Conservation (phyloP, 2,113 vertebrate species). For the Trematocara nigrifrons region DNA sequence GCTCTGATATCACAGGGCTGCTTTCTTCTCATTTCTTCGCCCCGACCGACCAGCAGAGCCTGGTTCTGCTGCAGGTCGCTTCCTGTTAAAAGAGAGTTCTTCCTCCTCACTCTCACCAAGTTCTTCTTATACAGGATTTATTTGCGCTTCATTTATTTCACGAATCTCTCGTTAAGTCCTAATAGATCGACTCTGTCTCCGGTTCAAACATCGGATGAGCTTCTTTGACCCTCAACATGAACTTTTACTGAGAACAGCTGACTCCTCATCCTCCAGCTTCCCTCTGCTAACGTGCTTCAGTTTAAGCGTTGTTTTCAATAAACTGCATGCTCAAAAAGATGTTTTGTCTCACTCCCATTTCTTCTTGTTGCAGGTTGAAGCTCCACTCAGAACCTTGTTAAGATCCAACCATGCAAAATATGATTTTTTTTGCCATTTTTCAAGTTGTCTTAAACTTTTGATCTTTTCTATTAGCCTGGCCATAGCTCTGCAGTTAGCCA, state of each 20-base stretch:
- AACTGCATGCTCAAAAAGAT: background rate
- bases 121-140: background rate
- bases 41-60: background rate
- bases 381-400: rapidly evolving
- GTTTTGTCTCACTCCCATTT: background rate
- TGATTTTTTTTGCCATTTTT: background rate
- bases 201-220: background rate
- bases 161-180: background rate
- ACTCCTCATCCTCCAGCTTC: background rate
- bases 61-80: background rate
- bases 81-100: background rate
- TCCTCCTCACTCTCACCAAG: background rate
- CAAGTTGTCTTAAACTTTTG: rapidly evolving
- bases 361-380: background rate
- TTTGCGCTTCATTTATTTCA: rapidly evolving
- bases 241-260: background rate
- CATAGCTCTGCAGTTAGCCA: background rate
- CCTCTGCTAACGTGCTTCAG: background rate
- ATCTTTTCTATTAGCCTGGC: too few relatives aligned
- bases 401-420: background rate
- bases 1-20: background rate
- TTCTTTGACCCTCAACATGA: background rate
- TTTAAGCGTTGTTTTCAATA: background rate
- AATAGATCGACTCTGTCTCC: background rate
- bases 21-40: background rate